Percentiles rank a stretch among this genome's conserved stretches.
Conservation (phyloP, 2,888 invertebrate species). For the Orchesellides sinensis region DNA sequence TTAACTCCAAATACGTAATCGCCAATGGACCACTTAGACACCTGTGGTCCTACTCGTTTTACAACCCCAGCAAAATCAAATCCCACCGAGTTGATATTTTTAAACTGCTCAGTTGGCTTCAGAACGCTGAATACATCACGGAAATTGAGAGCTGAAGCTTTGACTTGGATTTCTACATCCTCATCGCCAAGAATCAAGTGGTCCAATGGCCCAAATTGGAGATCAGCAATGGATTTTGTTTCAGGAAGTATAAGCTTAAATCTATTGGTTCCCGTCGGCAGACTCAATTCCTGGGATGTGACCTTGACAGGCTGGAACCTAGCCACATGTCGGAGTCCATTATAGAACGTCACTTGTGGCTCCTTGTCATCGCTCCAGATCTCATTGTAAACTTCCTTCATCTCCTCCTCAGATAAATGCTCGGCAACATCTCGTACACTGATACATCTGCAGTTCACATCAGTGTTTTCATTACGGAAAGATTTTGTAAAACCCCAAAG, state of each 20-base stretch:
- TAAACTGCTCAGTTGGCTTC: slow-evolving; percentile 26
- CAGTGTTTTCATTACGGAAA: slow-evolving; percentile 33
- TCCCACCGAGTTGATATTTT: slow-evolving; percentile 27
- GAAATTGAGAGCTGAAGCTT: slow-evolving; percentile 35
- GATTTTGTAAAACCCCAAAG: slow-evolving; percentile 45
- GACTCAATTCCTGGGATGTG: neutral
- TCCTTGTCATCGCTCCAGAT: slow-evolving; percentile 33
- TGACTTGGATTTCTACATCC: slow-evolving; percentile 28
- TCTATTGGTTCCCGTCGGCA: slow-evolving; percentile 14
- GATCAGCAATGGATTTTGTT: slow-evolving; percentile 25
- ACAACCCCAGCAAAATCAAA: slow-evolving; percentile 50
- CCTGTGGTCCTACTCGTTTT: slow-evolving; percentile 3
- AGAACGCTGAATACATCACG: slow-evolving; percentile 29
- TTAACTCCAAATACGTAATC: slow-evolving; percentile 46
- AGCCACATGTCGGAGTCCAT: neutral
- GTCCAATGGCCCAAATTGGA: slow-evolving; percentile 20
- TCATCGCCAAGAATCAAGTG: neutral
- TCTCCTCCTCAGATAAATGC: neutral
- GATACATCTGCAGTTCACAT: slow-evolving; percentile 24
- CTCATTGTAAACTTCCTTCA: slow-evolving; percentile 32
- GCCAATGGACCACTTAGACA: slow-evolving; percentile 12
- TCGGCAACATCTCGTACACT: neutral
- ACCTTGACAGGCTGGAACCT: slow-evolving; percentile 27
- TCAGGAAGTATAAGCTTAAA: slow-evolving; percentile 27
- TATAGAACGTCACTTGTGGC: slow-evolving; percentile 8